A percentile compares a stretch with the other conserved stretches of the same genome.
Conservation (phyloP, 2,797 vertebrate species). For the Buceros bicornis region DNA sequence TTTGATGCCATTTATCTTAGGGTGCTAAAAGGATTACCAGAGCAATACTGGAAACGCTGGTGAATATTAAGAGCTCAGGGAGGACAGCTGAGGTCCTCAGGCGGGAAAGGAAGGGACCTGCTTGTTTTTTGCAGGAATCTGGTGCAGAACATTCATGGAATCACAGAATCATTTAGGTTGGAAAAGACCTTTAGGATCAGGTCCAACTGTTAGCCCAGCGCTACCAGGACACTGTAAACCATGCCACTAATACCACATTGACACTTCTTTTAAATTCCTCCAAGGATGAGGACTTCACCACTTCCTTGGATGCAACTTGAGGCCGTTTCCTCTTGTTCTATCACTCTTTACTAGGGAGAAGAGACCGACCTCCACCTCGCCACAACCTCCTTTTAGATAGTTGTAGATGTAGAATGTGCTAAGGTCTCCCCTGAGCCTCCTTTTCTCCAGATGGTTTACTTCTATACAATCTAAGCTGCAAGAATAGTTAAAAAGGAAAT, state of each 20-base stretch:
- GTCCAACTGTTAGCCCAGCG: neutral
- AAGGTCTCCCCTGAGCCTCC: neutral
- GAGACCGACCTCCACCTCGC: neutral
- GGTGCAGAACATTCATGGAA: neutral
- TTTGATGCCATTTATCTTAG: neutral
- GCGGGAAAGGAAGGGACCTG: neutral
- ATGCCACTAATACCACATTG: too few relatives aligned
- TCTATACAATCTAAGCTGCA: neutral
- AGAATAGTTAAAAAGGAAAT: neutral
- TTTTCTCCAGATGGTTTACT: neutral
- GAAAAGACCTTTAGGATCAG: neutral
- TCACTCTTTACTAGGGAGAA: neutral
- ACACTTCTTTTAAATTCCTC: too few relatives aligned
- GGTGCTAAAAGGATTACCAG: neutral
- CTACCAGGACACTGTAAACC: neutral
- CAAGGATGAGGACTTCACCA: neutral
- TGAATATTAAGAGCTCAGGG: neutral
- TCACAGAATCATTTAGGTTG: neutral
- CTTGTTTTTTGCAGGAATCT: neutral
- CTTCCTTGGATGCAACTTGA: neutral
- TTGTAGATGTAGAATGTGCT: neutral
- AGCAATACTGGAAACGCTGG: rapidly evolving
- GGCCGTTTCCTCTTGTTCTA: neutral
- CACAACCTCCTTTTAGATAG: neutral
- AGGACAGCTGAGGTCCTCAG: neutral